Conservation (phyloP, 2,888 invertebrate genomes). For the Uropetala carovei region DNA sequence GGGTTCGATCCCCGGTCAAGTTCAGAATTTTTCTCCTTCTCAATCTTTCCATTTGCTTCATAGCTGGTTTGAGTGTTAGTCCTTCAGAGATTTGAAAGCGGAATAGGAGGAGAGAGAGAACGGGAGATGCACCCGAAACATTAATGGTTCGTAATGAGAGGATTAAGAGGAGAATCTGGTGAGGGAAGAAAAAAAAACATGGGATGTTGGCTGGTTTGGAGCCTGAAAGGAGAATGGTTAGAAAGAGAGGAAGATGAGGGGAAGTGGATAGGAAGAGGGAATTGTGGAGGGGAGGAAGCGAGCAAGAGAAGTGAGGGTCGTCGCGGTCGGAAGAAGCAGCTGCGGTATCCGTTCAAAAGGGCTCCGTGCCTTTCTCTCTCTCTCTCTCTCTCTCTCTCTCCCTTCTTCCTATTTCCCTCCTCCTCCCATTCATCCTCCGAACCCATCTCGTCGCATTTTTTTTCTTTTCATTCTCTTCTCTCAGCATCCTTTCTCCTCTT, state of each 20-base stretch:
- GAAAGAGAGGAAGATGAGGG: neutral
- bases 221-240: constrained; percentile 21
- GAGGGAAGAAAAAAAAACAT: too few species aligned
- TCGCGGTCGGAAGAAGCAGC: constrained; percentile 44
- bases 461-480: neutral
- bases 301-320: neutral
- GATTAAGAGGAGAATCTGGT: too few species aligned
- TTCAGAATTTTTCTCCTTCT: too few species aligned
- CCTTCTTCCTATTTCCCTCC: constrained; percentile 68
- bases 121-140: too few species aligned
- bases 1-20: too few species aligned
- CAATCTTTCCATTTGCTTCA: too few species aligned
- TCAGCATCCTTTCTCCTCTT: neutral
- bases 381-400: too few species aligned
- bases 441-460: constrained; percentile 69
- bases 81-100: too few species aligned
- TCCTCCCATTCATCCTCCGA: constrained; percentile 71
- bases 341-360: constrained; percentile 42
- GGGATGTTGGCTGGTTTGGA: neutral
- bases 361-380: neutral
- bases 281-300: neutral
- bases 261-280: neutral
- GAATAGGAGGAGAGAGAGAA: too few species aligned
- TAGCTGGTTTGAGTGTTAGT: too few species aligned
- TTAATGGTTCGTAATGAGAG: too few species aligned